These are phyloP conservation scores for Hydractinia echinata DNA, from an alignment of 30 jellyfish, hydroid and myxozoan genomes.

Conservation along the genomic window DNA sequence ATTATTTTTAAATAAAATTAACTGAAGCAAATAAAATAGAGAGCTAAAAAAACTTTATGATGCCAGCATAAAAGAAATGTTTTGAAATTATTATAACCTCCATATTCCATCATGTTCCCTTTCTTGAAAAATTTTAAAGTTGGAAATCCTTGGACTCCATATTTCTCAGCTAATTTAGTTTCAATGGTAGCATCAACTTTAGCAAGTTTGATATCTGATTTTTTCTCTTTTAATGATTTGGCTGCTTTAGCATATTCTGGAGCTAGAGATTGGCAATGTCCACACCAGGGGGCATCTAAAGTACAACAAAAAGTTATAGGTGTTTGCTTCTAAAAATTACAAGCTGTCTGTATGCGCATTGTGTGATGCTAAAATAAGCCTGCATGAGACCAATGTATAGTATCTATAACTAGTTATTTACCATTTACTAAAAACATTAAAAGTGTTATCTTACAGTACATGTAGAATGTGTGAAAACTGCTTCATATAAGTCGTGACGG, in stretches of 20 bases:
- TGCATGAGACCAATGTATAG: no score
- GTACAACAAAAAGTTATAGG: background rate
- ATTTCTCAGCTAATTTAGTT: constrained; percentile 85
- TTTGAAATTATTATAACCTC: constrained; percentile 32
- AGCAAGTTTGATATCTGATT: constrained; percentile 74
- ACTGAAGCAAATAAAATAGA: background rate
- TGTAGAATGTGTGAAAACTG: no score
- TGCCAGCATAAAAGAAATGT: background rate
- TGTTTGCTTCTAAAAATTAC: background rate
- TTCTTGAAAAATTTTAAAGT: constrained; percentile 83
- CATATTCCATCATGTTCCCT: constrained; percentile 74
- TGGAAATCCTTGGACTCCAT: constrained; percentile 94
- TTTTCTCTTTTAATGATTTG: constrained; percentile 57
- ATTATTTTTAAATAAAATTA: no score
- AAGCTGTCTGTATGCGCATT: no score
- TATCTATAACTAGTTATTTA: no score
- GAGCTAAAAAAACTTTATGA: background rate
- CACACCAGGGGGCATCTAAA: constrained; percentile 99
- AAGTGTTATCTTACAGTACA: no score
- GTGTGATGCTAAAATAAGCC: no score
- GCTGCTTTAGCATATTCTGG: constrained; percentile 99
- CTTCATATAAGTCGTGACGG: no score
- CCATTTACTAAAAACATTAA: no score
- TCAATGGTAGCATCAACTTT: constrained; percentile 97
- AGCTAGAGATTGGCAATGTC: constrained; percentile 95